Evolutionary conservation across 1,140 invertebrate species (phyloP).

Genomic region (Drosophila nannoptera): DNA sequence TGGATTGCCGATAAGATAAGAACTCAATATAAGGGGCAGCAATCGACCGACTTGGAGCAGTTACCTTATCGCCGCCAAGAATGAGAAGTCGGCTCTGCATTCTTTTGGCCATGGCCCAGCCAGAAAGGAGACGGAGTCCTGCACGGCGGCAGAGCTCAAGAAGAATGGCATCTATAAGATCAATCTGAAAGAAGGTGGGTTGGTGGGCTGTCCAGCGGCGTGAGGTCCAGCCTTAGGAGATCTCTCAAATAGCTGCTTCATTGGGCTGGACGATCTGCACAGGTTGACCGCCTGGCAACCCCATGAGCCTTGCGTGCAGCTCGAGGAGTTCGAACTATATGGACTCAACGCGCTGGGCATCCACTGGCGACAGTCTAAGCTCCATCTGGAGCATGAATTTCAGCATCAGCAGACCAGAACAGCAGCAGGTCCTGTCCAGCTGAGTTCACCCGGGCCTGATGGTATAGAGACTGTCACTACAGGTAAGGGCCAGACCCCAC

Average conservation of each 20-base stretch:
- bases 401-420: conserved; percentile 37
- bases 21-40: too few species aligned
- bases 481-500: neutral
- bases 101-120: conserved; percentile 2
- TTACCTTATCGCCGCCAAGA: too few species aligned
- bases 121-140: conserved; percentile 26
- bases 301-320: conserved; percentile 18
- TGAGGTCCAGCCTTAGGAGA: too few species aligned
- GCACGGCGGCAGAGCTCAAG: conserved; percentile 10
- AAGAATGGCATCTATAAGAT: conserved; percentile 33
- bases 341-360: conserved; percentile 26
- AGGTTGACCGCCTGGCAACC: neutral
- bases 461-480: conserved; percentile 5
- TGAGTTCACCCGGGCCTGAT: conserved; percentile 23
- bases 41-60: too few species aligned
- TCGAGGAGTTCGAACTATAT: conserved; percentile 24
- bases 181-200: too few species aligned
- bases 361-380: conserved; percentile 45
- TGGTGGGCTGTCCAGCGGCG: too few species aligned
- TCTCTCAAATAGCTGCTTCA: too few species aligned
- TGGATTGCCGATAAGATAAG: too few species aligned
- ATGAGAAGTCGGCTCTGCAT: neutral
- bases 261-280: conserved; percentile 23
- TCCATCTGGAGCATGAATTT: conserved; percentile 39
- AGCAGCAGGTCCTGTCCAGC: neutral